Evolutionary conservation across 2,888 invertebrate species (phyloP).

Genomic region (Oscheius sp.): DNA sequence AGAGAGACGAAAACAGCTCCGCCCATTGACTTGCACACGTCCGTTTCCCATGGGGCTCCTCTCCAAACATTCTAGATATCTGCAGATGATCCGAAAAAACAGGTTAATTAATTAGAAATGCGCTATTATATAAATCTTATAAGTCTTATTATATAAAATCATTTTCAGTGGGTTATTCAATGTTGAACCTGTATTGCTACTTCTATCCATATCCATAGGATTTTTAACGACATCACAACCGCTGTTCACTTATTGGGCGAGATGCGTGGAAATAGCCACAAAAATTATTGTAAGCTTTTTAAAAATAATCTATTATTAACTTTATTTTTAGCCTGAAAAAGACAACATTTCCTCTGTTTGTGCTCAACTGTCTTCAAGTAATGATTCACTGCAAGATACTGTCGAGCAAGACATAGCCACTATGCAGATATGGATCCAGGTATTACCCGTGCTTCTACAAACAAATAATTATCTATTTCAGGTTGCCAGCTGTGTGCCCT

Average conservation of each 20-base stretch:
- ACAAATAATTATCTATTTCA: slow-evolving; percentile 34
- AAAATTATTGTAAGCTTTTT: background rate
- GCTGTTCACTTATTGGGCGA: slow-evolving; percentile 63
- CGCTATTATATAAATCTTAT: too few species aligned
- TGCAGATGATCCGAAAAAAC: slow-evolving; percentile 6
- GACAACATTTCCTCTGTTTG: slow-evolving; percentile 59
- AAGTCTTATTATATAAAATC: too few species aligned
- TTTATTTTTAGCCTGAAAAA: slow-evolving; percentile 22
- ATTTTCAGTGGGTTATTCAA: slow-evolving; percentile 48
- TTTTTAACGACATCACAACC: slow-evolving; percentile 45
- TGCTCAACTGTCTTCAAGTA: slow-evolving; percentile 52
- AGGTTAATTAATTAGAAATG: slow-evolving; percentile 15
- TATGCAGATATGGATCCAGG: slow-evolving; percentile 66
- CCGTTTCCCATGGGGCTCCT: slow-evolving; percentile 21
- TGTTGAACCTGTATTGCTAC: slow-evolving; percentile 54
- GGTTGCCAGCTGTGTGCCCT: slow-evolving; percentile 57
- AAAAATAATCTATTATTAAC: too few species aligned
- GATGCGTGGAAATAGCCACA: slow-evolving; percentile 58
- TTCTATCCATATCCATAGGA: slow-evolving; percentile 47
- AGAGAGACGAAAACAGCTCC: slow-evolving; percentile 8
- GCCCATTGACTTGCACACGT: slow-evolving; percentile 23
- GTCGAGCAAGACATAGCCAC: slow-evolving; percentile 67
- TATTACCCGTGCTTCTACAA: slow-evolving; percentile 28
- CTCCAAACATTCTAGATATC: background rate
- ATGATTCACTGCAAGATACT: slow-evolving; percentile 62